Percentiles rank a stretch among this genome's conserved stretches.
phyloP scores from a whole-genome alignment of 2,113 vertebrate species.

The Mobula hypostoma region DNA sequence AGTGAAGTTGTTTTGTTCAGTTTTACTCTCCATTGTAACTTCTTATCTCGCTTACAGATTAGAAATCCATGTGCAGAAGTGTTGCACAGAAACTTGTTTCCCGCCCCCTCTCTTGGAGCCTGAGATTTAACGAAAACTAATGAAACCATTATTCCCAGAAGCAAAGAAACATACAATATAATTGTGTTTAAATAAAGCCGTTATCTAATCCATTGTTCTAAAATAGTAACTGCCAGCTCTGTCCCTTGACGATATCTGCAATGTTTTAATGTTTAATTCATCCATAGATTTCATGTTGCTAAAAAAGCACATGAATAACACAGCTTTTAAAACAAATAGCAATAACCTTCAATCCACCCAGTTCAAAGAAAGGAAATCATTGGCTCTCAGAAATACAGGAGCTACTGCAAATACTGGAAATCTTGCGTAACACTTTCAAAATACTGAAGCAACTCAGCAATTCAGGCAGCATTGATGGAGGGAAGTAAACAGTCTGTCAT shows the following conservation, averaged over 20 bases:
- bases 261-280: background rate
- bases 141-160: background rate
- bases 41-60: background rate
- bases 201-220: slow-evolving; percentile 1
- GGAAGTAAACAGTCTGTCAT: too few species aligned
- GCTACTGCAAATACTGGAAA: too few species aligned
- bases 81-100: background rate
- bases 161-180: background rate
- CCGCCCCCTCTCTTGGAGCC: background rate
- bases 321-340: background rate
- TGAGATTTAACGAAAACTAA: slow-evolving; percentile 19
- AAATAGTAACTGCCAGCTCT: slow-evolving; percentile 11
- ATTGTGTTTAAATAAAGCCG: slow-evolving; percentile 2
- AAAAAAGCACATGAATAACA: background rate
- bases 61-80: background rate
- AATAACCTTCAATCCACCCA: background rate
- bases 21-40: background rate
- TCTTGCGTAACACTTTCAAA: too few species aligned
- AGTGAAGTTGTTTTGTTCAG: background rate
- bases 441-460: too few species aligned
- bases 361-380: background rate
- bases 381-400: too few species aligned
- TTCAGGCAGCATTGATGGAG: too few species aligned
- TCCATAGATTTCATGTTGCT: background rate
- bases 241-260: background rate